A percentile compares a stretch with the other conserved stretches of the same genome.
Conservation (phyloP, 2,113 vertebrate species). For the Argyrosomus japonicus region DNA sequence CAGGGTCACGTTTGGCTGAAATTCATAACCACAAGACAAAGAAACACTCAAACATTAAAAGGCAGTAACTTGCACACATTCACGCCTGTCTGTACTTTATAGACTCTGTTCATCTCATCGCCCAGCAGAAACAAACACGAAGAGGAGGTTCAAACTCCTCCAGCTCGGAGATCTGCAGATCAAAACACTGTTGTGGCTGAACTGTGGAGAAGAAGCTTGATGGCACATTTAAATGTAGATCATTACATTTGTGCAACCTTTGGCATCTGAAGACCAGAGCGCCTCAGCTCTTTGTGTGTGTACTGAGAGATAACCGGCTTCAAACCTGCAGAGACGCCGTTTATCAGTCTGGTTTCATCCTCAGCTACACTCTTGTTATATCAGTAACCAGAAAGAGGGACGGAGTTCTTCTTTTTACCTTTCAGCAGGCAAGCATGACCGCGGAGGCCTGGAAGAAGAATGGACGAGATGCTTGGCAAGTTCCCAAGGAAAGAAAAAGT, state of each 20-base stretch:
- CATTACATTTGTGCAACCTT: slow-evolving; percentile 13
- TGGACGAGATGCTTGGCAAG: background rate
- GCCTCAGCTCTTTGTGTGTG: background rate
- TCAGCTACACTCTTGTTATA: background rate
- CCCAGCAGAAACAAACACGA: background rate
- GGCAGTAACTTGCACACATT: slow-evolving; percentile 28
- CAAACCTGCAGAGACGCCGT: background rate
- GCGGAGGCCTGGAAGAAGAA: slow-evolving; percentile 16
- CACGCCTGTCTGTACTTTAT: background rate
- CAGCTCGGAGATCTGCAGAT: background rate
- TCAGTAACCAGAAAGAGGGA: background rate
- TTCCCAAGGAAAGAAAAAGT: background rate
- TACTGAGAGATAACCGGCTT: background rate
- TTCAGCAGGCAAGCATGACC: background rate
- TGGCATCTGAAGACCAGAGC: slow-evolving; percentile 1
- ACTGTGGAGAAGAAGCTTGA: background rate
- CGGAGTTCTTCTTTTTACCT: background rate
- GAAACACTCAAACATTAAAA: background rate
- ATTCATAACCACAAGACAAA: background rate
- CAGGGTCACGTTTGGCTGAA: background rate
- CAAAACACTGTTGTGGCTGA: background rate
- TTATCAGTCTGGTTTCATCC: background rate
- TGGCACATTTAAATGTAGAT: slow-evolving; percentile 21
- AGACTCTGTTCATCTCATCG: background rate
- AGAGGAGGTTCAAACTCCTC: background rate